A percentile compares a stretch with the other conserved stretches of the same genome.
Evolutionary conservation across 2,113 vertebrate species (phyloP).

Genomic region (Scartelaos histophorus): DNA sequence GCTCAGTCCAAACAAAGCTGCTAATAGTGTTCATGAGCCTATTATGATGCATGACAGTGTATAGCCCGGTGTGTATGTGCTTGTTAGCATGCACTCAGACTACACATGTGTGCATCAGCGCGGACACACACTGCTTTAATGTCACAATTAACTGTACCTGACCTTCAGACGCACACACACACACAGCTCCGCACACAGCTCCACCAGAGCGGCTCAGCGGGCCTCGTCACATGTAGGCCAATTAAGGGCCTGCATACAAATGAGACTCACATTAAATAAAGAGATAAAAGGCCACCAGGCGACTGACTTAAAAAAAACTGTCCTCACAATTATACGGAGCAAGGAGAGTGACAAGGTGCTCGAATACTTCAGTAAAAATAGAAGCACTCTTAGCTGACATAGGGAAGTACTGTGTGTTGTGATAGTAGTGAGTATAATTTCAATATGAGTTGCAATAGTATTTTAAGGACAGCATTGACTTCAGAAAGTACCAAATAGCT

Average conservation of each 20-base stretch:
- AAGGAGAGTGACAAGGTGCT: not conserved
- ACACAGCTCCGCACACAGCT: not conserved
- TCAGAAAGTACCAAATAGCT: too few relatives aligned
- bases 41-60: constrained; percentile 2
- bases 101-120: not conserved
- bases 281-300: not conserved
- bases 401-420: too few relatives aligned
- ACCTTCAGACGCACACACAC: constrained; percentile 21
- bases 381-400: too few relatives aligned
- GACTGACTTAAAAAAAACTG: constrained; percentile 1
- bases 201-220: constrained; percentile 3
- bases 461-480: too few relatives aligned
- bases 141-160: constrained; percentile 32
- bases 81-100: not conserved
- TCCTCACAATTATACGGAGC: not conserved
- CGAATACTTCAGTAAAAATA: not conserved
- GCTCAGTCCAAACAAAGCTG: not conserved
- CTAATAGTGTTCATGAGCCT: not conserved
- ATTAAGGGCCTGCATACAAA: constrained; percentile 24
- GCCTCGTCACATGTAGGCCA: constrained; percentile 7
- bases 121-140: constrained; percentile 1
- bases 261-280: constrained; percentile 4
- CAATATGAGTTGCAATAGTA: too few relatives aligned
- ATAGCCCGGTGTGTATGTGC: not conserved
- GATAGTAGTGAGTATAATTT: too few relatives aligned